Evolutionary conservation across 2,888 invertebrate species (phyloP).

Genomic region (Entomobrya multifasciata): DNA sequence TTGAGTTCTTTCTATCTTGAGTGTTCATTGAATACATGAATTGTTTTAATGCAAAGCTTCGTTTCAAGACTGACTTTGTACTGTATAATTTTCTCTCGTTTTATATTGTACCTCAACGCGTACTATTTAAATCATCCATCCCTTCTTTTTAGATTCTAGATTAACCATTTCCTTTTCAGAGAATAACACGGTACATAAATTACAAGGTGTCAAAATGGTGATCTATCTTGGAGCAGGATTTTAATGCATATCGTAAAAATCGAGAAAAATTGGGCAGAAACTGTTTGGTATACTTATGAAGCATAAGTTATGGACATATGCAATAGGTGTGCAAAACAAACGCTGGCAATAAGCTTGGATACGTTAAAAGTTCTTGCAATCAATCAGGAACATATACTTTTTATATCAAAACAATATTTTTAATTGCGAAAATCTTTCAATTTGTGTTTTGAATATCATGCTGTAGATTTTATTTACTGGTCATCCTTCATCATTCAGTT

Average conservation of each 20-base stretch:
- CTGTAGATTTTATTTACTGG: too few relatives aligned
- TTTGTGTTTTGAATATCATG: too few relatives aligned
- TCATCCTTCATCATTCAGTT: too few relatives aligned
- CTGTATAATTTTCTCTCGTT: constrained; percentile 16
- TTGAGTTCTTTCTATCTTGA: too few relatives aligned
- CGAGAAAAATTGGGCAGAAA: constrained; percentile 36
- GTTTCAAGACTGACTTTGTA: constrained; percentile 35
- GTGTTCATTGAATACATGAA: too few relatives aligned
- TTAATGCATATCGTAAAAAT: background rate
- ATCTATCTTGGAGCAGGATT: constrained; percentile 38
- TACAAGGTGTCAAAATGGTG: constrained; percentile 67
- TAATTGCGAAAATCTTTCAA: too few relatives aligned
- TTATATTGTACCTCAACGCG: background rate
- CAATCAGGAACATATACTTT: too few relatives aligned
- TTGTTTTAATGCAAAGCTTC: too few relatives aligned
- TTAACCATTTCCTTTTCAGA: constrained; percentile 67
- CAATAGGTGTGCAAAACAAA: background rate
- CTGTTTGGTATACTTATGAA: background rate
- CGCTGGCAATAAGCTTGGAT: background rate
- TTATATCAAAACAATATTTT: too few relatives aligned
- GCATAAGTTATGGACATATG: background rate
- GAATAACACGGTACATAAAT: constrained; percentile 61
- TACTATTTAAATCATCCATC: constrained; percentile 42
- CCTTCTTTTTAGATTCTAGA: constrained; percentile 47
- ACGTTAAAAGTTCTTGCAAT: too few relatives aligned